Evolutionary conservation across 1,140 invertebrate genomes (phyloP).

Genomic region (Mylabris phalerata): DNA sequence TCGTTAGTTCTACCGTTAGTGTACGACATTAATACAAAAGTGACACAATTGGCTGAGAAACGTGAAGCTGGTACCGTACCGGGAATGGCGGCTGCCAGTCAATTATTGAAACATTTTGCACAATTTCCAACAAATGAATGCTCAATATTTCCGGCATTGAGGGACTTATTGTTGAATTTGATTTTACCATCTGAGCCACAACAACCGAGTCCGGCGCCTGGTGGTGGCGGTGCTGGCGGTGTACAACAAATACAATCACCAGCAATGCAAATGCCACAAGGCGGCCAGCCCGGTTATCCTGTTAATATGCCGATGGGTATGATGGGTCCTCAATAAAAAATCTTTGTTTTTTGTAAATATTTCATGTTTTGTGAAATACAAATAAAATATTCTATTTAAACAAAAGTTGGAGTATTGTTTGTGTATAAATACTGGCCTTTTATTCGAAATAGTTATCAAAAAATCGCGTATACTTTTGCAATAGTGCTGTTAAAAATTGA

Average conservation of each 20-base stretch:
- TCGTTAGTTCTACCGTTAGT: conserved; percentile 81
- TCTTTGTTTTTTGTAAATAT: too few species aligned
- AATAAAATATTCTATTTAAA: too few species aligned
- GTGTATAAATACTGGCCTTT: too few species aligned
- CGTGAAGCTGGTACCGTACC: conserved; percentile 56
- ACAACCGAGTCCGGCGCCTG: conserved; percentile 42
- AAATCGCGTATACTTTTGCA: too few species aligned
- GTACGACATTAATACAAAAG: conserved; percentile 79
- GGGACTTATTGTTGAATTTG: conserved; percentile 77
- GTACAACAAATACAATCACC: conserved; percentile 51
- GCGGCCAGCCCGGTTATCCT: conserved; percentile 43
- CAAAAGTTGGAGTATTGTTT: too few species aligned
- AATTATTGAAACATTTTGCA: conserved; percentile 59
- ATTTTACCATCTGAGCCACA: conserved; percentile 51
- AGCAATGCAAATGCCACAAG: conserved; percentile 47
- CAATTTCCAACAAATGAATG: conserved; percentile 62
- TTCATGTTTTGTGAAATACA: too few species aligned
- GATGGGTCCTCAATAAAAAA: conserved; percentile 42
- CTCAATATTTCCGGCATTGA: conserved; percentile 79
- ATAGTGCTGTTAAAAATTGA: too few species aligned
- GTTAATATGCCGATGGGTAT: conserved; percentile 49
- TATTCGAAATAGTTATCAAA: too few species aligned
- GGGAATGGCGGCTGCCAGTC: conserved; percentile 56
- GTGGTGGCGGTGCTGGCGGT: conserved; percentile 21
- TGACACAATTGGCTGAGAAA: conserved; percentile 78